Evolutionary conservation across 2,113 vertebrate genomes (phyloP), one percentile per base, ranked within the genome.

Genomic region (Hoplias malabaricus): DNA sequence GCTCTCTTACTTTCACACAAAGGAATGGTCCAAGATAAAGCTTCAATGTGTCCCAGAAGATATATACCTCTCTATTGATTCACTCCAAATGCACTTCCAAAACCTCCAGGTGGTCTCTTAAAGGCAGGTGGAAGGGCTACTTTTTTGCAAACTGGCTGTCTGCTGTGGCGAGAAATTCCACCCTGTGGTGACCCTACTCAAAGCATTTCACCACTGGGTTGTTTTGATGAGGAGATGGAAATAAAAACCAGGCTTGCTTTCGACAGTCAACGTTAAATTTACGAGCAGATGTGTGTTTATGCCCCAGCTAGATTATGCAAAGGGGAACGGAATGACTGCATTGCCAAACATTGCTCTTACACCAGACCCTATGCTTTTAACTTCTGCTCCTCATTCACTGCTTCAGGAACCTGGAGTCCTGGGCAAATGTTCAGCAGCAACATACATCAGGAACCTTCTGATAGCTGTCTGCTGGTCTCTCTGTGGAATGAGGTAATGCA

Each of bases 281-380:
- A 84, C 29, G 66, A 75, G 70, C 82, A 84, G 79, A 78, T 84
- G 82, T 84, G 74, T 50, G 43, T 80, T 78, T 80, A 69, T 70
- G 42, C 19, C 48, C 59, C 68, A 13, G 81, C 34, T 43, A 65
- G 48, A 23, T 25, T 43, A 43, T 34, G 12, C 25, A 50, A 31
- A 40, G 42, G 69, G 46, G 71, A 84, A 78, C 42, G 19, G n/a
- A 69, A 38, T 54, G 56, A 10, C 29, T 59, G 11, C 33, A 0
- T 42, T 21, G 72, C 59, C 72, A 38, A 65, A 66, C 19, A 12
- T 34, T 5, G 10, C 38, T 5, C 31, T 68, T 34, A 10, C 25
- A 34, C 68, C 57, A 42, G 42, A 29, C 9, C 31, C 7, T 23
- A 13, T 4, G 23, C 19, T 68, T 50, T 46, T 25, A 63, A 62